These are phyloP conservation scores for Cephus spinipes DNA, from an alignment of 2,888 invertebrate genomes.

Conservation along the genomic window DNA sequence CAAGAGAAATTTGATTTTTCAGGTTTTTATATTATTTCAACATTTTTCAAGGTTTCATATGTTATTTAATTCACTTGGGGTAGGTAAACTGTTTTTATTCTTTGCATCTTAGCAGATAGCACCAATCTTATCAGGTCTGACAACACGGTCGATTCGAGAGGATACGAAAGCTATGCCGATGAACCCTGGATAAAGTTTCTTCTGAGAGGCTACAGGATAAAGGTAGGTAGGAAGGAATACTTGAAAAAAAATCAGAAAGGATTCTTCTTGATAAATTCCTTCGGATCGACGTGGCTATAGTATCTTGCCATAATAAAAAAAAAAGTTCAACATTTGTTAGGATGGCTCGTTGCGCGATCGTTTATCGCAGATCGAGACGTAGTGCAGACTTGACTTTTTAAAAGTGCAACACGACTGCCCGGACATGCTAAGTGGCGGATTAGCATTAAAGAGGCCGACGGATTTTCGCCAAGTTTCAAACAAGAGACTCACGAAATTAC, in stretches of 20 bases:
- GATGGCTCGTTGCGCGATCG: not conserved
- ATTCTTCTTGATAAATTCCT: not conserved
- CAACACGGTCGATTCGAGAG: not conserved
- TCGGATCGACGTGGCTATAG: not conserved
- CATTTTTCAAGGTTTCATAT: not conserved
- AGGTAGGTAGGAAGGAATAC: not conserved
- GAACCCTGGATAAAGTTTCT: not conserved
- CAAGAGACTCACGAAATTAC: not conserved
- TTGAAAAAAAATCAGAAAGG: not conserved
- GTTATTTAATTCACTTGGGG: not conserved
- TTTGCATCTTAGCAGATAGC: not conserved
- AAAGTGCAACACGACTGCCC: not conserved
- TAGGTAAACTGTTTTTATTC: not conserved
- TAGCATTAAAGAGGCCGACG: slow-evolving; percentile 3
- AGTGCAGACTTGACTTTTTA: not conserved
- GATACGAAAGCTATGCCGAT: not conserved
- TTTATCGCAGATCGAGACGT: not conserved
- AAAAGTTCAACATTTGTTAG: not conserved
- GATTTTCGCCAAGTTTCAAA: not conserved
- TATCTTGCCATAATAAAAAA: not conserved
- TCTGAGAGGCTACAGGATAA: not conserved
- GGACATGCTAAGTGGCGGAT: slow-evolving; percentile 4
- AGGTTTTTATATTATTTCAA: not conserved
- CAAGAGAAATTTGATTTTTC: not conserved
- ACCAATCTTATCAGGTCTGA: not conserved